These are phyloP conservation scores for Eleginops maclovinus DNA, from an alignment of 2,113 vertebrate species.

Conservation along the genomic window DNA sequence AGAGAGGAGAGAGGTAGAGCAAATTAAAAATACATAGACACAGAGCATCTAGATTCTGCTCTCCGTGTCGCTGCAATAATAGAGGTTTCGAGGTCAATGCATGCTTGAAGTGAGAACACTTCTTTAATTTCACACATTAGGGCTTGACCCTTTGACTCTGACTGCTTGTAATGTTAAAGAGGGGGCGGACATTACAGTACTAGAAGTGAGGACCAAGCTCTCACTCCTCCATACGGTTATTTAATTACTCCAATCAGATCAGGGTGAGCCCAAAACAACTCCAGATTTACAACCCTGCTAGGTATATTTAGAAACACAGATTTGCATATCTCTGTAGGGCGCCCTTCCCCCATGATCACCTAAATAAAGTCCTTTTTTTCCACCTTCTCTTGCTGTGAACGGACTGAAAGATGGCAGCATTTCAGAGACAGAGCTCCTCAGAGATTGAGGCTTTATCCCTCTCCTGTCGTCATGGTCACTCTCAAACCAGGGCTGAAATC, in stretches of 20 bases:
- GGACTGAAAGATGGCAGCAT: constrained; percentile 3
- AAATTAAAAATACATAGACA: constrained; percentile 9
- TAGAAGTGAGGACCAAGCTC: constrained; percentile 50
- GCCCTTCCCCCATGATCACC: constrained; percentile 14
- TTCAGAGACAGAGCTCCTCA: constrained; percentile 11
- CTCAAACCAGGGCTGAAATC: constrained; percentile 42
- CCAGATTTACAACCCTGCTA: constrained; percentile 39
- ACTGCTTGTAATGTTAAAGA: constrained; percentile 47
- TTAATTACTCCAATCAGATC: constrained; percentile 78
- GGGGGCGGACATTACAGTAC: constrained; percentile 38
- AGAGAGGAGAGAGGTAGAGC: constrained; percentile 4
- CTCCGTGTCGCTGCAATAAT: constrained; percentile 40
- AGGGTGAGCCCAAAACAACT: constrained; percentile 66
- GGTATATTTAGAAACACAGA: constrained; percentile 40
- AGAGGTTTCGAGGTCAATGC: constrained; percentile 48
- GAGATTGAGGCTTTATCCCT: constrained; percentile 23
- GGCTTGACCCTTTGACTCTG: constrained; percentile 46
- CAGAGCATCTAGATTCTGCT: constrained; percentile 20
- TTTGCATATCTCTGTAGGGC: constrained; percentile 30
- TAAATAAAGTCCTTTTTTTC: neutral
- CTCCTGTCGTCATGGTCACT: constrained; percentile 43
- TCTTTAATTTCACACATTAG: constrained; percentile 68
- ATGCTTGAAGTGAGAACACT: constrained; percentile 30
- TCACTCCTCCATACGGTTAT: constrained; percentile 64
- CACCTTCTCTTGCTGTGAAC: constrained; percentile 8